A percentile compares a stretch with the other conserved stretches of the same genome.
Evolutionary conservation across 2,888 invertebrate genomes (phyloP).

Genomic region (Corythucha ciliata): DNA sequence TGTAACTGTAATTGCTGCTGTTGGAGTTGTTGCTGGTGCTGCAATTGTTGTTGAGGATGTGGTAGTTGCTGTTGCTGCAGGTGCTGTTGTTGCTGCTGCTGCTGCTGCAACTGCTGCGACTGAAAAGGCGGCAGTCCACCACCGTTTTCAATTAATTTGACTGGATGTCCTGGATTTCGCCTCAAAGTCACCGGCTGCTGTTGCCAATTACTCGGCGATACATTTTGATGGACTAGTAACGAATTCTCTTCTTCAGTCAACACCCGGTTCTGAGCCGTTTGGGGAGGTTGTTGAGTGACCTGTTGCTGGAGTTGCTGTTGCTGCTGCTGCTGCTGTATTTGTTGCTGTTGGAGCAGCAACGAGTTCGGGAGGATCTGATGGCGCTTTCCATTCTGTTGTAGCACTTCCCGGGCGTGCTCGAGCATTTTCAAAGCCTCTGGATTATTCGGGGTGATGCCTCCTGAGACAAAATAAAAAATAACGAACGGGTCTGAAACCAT

Average conservation of each 20-base stretch:
- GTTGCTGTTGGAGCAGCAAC: slow-evolving; percentile 7
- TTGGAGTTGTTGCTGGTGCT: slow-evolving; percentile 16
- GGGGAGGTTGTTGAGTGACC: too few relatives aligned
- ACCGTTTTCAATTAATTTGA: slow-evolving; percentile 33
- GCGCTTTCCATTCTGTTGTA: slow-evolving; percentile 19
- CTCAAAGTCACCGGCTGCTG: slow-evolving; percentile 16
- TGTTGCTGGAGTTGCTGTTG: slow-evolving; percentile 14
- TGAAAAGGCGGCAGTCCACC: slow-evolving; percentile 7
- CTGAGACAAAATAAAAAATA: too few relatives aligned
- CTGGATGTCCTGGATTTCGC: slow-evolving; percentile 34
- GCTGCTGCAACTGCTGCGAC: slow-evolving; percentile 23
- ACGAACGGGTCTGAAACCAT: too few relatives aligned
- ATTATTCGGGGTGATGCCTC: too few relatives aligned
- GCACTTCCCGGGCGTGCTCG: slow-evolving; percentile 44
- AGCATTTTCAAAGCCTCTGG: slow-evolving; percentile 47
- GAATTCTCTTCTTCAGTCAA: slow-evolving; percentile 14
- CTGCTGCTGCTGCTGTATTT: slow-evolving; percentile 17
- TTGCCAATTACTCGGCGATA: too few relatives aligned
- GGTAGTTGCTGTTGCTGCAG: slow-evolving; percentile 19
- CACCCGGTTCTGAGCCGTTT: too few relatives aligned
- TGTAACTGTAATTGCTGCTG: slow-evolving; percentile 17
- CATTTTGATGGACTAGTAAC: too few relatives aligned
- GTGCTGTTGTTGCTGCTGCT: slow-evolving; percentile 20
- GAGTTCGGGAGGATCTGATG: slow-evolving; percentile 10
- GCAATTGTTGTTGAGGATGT: slow-evolving; percentile 15